Evolutionary conservation across 2,797 vertebrate genomes (phyloP), one percentile per base, ranked within the genome.

Genomic region (Onychomys torridus): DNA sequence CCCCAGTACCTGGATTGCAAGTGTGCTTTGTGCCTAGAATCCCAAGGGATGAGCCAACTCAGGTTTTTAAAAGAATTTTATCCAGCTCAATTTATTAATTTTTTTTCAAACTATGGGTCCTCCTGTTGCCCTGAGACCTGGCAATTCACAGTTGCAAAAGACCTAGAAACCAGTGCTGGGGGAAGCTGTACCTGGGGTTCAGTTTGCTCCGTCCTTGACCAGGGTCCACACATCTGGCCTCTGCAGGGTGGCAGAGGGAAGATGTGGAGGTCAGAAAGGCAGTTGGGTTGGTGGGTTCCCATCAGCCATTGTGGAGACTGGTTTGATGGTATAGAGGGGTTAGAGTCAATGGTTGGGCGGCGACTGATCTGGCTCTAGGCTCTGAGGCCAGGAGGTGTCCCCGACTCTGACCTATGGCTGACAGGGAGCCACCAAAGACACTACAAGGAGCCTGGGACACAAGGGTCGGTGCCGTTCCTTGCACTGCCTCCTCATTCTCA

Each of bases 391-490:
- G 85, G 92, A 27, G 1, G 61, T 76, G 37, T 91, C 86, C 40
- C 67, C 21, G 84, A 94, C 78, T 75, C 90, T 93, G 93, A 96
- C 89, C 93, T 92, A 43, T 43, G 90, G 71, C n/a, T 57, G 49
- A 89, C 61, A 67, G 40, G 55, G 61, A 37, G 4, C 69, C 61
- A 83, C 63, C 49, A 89, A 87, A 88, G 57, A 71, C 93, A 93
- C 85, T 89, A 91, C 63, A 96, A 81, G 25, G 85, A 52, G 11
- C 52, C 71, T 37, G 34, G 46, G 34, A 49, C 19, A 6, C 23
- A 19, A 49, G 61, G 49, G 23, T 86, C 97, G 34, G 4, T 4
- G n/a, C 71, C 46, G 71, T 37, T 90, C 63, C 46, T 61, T 52
- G 76, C 34, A 14, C 23, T 7, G 71, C 2, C 32, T 63, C 52